These are phyloP conservation scores for Steromphala cineraria DNA, from an alignment of 2,888 invertebrate genomes.

Conservation along the genomic window DNA sequence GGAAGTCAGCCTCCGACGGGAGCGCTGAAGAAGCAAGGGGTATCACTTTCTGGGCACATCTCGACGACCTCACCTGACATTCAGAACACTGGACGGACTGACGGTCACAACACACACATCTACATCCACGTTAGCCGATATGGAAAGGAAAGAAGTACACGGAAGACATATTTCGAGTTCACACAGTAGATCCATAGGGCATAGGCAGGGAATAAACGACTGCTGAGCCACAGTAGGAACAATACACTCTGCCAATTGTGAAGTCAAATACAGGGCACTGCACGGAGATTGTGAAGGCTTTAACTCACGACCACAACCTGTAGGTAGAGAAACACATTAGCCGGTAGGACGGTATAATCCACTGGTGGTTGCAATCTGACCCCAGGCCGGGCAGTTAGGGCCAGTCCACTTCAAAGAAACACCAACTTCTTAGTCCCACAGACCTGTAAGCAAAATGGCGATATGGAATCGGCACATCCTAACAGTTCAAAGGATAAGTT, in stretches of 20 bases:
- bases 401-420: background rate
- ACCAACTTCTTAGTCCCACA: background rate
- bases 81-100: no score
- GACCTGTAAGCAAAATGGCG: slow-evolving; percentile 34
- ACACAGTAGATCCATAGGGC: slow-evolving; percentile 11
- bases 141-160: background rate
- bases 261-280: no score
- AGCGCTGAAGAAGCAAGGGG: background rate
- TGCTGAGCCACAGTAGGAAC: no score
- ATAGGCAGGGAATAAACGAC: no score
- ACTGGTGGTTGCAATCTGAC: background rate
- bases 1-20: background rate
- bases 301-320: background rate
- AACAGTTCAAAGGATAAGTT: background rate
- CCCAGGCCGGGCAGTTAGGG: background rate
- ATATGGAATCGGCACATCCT: slow-evolving; percentile 24
- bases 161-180: background rate
- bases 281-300: background rate
- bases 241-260: no score
- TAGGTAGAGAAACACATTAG: background rate
- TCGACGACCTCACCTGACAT: background rate
- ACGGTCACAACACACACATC: background rate
- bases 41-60: background rate
- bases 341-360: background rate
- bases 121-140: background rate